A percentile compares a stretch with the other conserved stretches of the same genome.
phyloP scores from a whole-genome alignment of 2,113 vertebrate species.

The Ictalurus punctatus region DNA sequence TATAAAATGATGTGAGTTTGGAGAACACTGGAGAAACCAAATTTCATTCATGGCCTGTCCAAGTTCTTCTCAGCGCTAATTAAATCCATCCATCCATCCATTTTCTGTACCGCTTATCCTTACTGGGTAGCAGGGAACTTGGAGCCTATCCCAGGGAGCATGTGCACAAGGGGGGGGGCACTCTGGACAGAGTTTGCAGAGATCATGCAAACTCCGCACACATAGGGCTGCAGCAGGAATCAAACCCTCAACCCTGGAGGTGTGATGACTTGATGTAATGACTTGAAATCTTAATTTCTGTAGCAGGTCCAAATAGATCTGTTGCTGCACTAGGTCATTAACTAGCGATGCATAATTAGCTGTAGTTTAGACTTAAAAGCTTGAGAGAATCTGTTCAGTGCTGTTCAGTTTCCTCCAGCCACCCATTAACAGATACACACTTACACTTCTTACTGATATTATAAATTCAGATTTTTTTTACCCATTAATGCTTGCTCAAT shows the following conservation, averaged over 20 bases:
- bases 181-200: too few species aligned
- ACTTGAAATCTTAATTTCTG: conserved; percentile 23
- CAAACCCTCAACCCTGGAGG: too few species aligned
- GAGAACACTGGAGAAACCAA: neutral
- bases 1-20: neutral
- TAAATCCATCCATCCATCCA: neutral
- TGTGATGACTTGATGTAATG: neutral
- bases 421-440: conserved; percentile 38
- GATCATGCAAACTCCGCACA: too few species aligned
- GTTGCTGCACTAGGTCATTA: conserved; percentile 20
- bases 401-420: conserved; percentile 33
- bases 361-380: conserved; percentile 15
- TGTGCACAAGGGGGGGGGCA: too few species aligned
- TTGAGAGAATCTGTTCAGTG: neutral
- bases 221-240: too few species aligned
- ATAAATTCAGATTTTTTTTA: conserved; percentile 22
- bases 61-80: conserved; percentile 6
- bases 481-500: conserved; percentile 30
- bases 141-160: too few species aligned
- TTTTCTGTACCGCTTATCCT: too few species aligned
- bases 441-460: conserved; percentile 27
- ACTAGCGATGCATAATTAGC: conserved; percentile 29
- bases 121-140: too few species aligned
- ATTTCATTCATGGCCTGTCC: neutral
- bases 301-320: conserved; percentile 14